A percentile compares a stretch with the other conserved stretches of the same genome.
Evolutionary conservation across 2,888 invertebrate species (phyloP).

Genomic region (Drosophila parthenogenetica): DNA sequence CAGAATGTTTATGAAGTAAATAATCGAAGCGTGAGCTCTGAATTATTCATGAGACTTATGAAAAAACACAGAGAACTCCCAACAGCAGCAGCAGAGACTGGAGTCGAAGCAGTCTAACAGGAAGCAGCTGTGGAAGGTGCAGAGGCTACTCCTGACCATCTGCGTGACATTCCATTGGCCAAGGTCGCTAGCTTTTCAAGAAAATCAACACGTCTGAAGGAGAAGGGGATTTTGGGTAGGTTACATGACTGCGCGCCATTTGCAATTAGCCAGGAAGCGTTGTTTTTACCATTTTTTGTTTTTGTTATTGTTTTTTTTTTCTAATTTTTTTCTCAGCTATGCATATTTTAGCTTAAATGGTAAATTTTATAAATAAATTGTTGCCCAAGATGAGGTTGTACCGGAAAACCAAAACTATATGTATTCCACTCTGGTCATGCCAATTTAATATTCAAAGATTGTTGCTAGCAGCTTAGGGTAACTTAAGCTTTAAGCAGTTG

Average conservation of each 20-base stretch:
- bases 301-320: slow-evolving; percentile 15
- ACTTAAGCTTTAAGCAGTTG: slow-evolving; percentile 33
- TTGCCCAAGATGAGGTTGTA: slow-evolving; percentile 4
- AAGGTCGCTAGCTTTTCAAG: slow-evolving; percentile 46
- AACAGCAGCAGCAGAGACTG: slow-evolving; percentile 20
- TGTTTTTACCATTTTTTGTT: slow-evolving; percentile 1
- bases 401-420: slow-evolving; percentile 6
- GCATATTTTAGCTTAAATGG: slow-evolving; percentile 52
- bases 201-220: slow-evolving; percentile 40
- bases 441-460: slow-evolving; percentile 42
- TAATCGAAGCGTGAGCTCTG: slow-evolving; percentile 81
- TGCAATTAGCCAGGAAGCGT: slow-evolving; percentile 62
- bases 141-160: slow-evolving; percentile 35
- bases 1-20: slow-evolving; percentile 78
- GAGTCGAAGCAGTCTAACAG: slow-evolving; percentile 21
- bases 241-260: slow-evolving; percentile 53
- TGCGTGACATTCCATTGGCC: slow-evolving; percentile 67
- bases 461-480: slow-evolving; percentile 20
- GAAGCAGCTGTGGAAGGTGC: slow-evolving; percentile 43
- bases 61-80: slow-evolving; percentile 47
- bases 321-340: slow-evolving; percentile 47
- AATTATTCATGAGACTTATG: slow-evolving; percentile 82
- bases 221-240: not conserved
- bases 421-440: slow-evolving; percentile 1
- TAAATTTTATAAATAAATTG: slow-evolving; percentile 44